Evolutionary conservation across 2,888 invertebrate genomes (phyloP).

Genomic region (Tenthredo livida): DNA sequence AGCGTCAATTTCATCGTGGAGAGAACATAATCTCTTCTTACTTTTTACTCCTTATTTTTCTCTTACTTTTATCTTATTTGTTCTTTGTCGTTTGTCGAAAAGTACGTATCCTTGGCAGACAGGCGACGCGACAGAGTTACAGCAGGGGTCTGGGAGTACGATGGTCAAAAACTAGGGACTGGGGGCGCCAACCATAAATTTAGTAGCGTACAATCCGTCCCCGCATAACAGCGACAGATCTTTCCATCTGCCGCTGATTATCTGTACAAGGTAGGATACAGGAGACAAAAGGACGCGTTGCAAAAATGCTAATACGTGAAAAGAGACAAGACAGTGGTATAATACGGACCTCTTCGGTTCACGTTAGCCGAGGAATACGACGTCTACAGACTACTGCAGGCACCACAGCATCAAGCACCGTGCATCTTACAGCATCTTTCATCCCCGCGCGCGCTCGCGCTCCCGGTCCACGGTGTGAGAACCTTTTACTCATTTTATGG

Average conservation of each 20-base stretch:
- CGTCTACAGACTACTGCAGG: background rate
- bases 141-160: conserved; percentile 50
- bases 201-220: conserved; percentile 54
- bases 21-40: background rate
- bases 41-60: background rate
- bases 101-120: conserved; percentile 49
- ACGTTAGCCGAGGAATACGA: background rate
- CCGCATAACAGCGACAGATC: conserved; percentile 12
- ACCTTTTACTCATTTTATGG: conserved; percentile 60
- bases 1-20: background rate
- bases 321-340: background rate
- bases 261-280: background rate
- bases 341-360: background rate
- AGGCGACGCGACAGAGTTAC: conserved; percentile 49
- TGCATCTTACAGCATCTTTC: background rate
- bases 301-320: conserved; percentile 55
- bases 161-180: conserved; percentile 35
- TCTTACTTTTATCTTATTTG: background rate
- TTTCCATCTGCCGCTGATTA: conserved; percentile 52
- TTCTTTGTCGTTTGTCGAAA: conserved; percentile 10
- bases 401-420: background rate
- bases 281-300: conserved; percentile 52
- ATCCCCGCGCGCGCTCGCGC: conserved; percentile 6
- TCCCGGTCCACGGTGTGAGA: conserved; percentile 10
- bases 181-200: conserved; percentile 57